Evolutionary conservation across 2,113 vertebrate species (phyloP), one percentile per base, ranked within the genome.

Genomic region (Rattus rattus): DNA sequence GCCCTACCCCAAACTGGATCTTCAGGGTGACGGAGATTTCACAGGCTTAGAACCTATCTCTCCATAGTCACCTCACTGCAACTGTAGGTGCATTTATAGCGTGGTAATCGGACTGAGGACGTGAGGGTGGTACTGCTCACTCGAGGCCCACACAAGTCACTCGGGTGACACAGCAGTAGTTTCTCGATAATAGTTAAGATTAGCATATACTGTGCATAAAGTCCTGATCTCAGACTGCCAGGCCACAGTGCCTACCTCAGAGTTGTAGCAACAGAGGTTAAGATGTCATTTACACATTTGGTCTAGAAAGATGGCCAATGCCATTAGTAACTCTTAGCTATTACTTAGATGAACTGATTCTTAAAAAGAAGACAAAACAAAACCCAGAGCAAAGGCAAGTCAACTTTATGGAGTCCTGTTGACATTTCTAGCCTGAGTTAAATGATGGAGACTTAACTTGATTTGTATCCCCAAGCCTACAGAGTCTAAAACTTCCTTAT

Each of bases 401-500:
- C 65, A 76, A 73, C 67, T 73, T 95, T 54, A 77, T 43, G 89
- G 72, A 70, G 30, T 30, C 56, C 86, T 67, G 22, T 72, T 16
- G 67, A 83, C 10, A 36, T 54, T 67, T 52, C 80, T 77, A 92
- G 24, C 19, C 54, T 59, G 26, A 63, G 17, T 88, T 65, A 59
- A 36, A n/a, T 70, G 65, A 39, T 65, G 88, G 39, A 0, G 61
- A 92, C 65, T 11, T 11, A 36, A 52, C 80, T 90, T 90, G 14
- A 70, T 85, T 83, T 67, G 17, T 86, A 8, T 4, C 49, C 49
- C 90, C 65, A 65, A 94, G 47, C 30, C 79, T 33, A 47, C 24
- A 94, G 63, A 96, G 70, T 70, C 92, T 47, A 75, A 93, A 52
- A 24, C 33, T 92, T 94, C 47, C 63, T 91, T 77, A 63, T 24